These are phyloP conservation scores for Cyclina sinensis DNA, from an alignment of 1,140 invertebrate genomes.

Conservation along the genomic window DNA sequence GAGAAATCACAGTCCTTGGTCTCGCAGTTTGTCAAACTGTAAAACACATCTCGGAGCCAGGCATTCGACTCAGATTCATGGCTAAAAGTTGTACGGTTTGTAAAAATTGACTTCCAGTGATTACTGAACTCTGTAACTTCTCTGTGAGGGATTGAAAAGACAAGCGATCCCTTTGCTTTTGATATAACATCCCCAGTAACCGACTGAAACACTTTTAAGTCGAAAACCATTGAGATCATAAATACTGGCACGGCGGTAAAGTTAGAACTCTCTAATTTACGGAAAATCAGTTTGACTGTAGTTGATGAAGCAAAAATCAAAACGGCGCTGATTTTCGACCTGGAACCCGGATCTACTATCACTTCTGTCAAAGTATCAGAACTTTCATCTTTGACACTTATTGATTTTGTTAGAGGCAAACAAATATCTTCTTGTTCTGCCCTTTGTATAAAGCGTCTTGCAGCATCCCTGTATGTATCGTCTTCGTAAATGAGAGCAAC, in stretches of 20 bases:
- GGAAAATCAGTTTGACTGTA: conserved; percentile 6
- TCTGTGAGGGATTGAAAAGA: background rate
- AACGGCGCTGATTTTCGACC: conserved; percentile 6
- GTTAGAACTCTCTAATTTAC: background rate
- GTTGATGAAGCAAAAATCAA: conserved; percentile 15
- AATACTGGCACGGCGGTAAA: background rate
- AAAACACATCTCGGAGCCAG: conserved; percentile 44
- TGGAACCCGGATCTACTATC: background rate
- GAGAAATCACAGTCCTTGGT: background rate
- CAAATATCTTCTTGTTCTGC: conserved; percentile 49
- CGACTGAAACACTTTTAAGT: background rate
- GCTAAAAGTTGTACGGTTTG: conserved; percentile 18
- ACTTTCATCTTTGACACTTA: background rate
- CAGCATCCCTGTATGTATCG: conserved; percentile 25
- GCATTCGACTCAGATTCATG: conserved; percentile 24
- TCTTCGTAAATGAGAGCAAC: conserved; percentile 67
- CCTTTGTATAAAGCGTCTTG: background rate
- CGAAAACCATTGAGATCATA: conserved; percentile 32
- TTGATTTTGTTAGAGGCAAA: background rate
- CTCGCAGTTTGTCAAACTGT: background rate
- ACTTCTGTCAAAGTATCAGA: too few relatives aligned
- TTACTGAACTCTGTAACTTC: conserved; percentile 39
- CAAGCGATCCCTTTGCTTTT: conserved; percentile 39
- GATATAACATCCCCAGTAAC: background rate
- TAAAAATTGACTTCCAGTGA: conserved; percentile 63